Evolutionary conservation across 2,113 vertebrate species (phyloP).

Genomic region (Aleadryas rufinucha): DNA sequence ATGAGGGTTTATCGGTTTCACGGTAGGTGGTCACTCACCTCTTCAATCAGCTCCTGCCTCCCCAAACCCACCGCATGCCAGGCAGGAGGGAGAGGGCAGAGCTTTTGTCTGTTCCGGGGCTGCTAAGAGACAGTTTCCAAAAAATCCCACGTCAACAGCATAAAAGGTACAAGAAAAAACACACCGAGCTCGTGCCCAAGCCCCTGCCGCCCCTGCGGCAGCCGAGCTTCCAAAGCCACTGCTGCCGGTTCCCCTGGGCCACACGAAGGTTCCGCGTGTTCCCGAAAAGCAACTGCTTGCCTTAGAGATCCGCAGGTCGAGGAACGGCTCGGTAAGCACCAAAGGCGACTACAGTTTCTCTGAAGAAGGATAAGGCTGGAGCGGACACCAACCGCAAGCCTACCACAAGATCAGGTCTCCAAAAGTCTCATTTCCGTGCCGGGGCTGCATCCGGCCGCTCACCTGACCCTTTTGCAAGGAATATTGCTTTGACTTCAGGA

Average conservation of each 20-base stretch:
- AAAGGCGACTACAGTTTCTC: conserved; percentile 68
- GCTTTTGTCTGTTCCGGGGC: neutral
- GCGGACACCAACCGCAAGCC: conserved; percentile 41
- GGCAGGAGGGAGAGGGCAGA: neutral
- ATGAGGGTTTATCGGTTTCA: neutral
- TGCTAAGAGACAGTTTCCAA: conserved; percentile 2
- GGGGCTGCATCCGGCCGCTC: neutral
- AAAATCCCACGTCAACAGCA: neutral
- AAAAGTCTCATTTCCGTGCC: neutral
- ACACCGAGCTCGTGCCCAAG: neutral
- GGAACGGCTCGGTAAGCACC: conserved; percentile 67
- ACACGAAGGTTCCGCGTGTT: neutral
- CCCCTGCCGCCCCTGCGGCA: neutral
- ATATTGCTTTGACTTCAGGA: conserved; percentile 76
- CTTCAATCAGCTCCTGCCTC: neutral
- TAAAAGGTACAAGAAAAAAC: neutral
- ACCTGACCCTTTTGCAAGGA: conserved; percentile 40
- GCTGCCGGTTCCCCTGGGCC: neutral
- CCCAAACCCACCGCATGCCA: neutral
- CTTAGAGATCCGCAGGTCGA: conserved; percentile 57
- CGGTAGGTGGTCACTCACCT: neutral
- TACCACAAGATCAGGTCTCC: conserved; percentile 32
- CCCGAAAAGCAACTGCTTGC: conserved; percentile 56
- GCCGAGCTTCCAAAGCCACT: neutral
- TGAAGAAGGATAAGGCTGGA: conserved; percentile 67